These are phyloP conservation scores for Eospalax fontanierii DNA, from an alignment of 2,797 vertebrate species.

Conservation along the genomic window DNA sequence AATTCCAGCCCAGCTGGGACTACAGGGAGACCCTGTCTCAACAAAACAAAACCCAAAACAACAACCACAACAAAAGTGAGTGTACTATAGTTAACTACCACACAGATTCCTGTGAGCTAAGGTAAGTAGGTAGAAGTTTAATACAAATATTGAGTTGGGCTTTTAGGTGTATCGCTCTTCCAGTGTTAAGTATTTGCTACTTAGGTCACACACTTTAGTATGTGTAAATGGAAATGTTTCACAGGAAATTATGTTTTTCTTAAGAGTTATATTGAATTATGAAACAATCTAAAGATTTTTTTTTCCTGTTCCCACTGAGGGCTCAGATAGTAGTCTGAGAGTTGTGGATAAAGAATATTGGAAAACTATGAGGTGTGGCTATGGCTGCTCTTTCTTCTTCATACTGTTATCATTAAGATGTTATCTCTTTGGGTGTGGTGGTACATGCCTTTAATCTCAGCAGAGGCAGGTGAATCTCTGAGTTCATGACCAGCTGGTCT, in stretches of 20 bases:
- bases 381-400: background rate
- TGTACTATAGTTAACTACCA: conserved; percentile 14
- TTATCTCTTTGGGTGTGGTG: too few relatives aligned
- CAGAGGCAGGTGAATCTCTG: too few relatives aligned
- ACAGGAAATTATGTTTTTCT: conserved; percentile 37
- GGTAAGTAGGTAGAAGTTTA: conserved; percentile 47
- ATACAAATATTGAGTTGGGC: conserved; percentile 1
- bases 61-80: background rate
- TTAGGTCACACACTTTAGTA: background rate
- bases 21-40: too few relatives aligned
- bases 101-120: background rate
- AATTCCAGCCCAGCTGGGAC: too few relatives aligned
- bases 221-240: conserved; percentile 37
- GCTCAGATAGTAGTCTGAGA: background rate
- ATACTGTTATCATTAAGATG: too few relatives aligned
- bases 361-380: background rate
- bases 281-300: background rate
- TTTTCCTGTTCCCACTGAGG: background rate
- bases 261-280: background rate
- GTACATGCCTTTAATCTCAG: too few relatives aligned
- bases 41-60: too few relatives aligned
- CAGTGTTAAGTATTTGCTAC: conserved; percentile 63
- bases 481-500: too few relatives aligned
- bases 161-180: conserved; percentile 57
- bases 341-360: background rate